Percentiles rank a stretch among this genome's conserved stretches.
Evolutionary conservation across 2,113 vertebrate genomes (phyloP).

Genomic region (Tetrao urogallus): DNA sequence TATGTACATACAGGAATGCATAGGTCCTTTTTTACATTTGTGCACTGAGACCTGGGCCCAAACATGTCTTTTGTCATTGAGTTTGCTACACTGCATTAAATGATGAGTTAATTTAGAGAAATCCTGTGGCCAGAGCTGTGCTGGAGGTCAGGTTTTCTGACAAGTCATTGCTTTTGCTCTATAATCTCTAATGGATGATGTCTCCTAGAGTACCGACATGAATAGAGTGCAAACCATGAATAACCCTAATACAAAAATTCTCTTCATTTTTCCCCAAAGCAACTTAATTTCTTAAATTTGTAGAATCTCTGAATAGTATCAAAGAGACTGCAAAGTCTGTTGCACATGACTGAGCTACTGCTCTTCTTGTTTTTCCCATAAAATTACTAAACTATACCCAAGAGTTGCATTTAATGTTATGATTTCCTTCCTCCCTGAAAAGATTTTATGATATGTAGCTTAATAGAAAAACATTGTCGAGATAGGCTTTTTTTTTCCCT

Average conservation of each 20-base stretch:
- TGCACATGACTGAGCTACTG: background rate
- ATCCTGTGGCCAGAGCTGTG: rapidly evolving
- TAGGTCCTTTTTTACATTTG: background rate
- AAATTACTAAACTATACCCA: background rate
- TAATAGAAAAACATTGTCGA: background rate
- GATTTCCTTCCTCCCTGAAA: background rate
- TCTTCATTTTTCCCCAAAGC: background rate
- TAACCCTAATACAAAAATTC: background rate
- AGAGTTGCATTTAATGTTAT: background rate
- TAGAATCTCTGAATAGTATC: background rate
- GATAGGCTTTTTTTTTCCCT: background rate
- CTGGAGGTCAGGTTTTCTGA: background rate
- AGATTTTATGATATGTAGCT: conserved; percentile 7
- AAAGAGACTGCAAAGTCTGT: background rate
- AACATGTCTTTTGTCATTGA: background rate
- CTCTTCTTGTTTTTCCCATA: background rate
- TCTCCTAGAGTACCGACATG: background rate
- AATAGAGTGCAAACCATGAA: background rate
- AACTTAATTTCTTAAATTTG: background rate
- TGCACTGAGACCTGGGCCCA: background rate
- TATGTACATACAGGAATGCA: rapidly evolving
- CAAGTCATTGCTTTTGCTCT: background rate
- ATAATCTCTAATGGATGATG: background rate
- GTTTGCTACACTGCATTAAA: background rate
- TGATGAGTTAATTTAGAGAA: background rate